Base-by-base conservation (phyloP, 2,797 vertebrate genomes). In the Eidolon dupreanum region DNA sequence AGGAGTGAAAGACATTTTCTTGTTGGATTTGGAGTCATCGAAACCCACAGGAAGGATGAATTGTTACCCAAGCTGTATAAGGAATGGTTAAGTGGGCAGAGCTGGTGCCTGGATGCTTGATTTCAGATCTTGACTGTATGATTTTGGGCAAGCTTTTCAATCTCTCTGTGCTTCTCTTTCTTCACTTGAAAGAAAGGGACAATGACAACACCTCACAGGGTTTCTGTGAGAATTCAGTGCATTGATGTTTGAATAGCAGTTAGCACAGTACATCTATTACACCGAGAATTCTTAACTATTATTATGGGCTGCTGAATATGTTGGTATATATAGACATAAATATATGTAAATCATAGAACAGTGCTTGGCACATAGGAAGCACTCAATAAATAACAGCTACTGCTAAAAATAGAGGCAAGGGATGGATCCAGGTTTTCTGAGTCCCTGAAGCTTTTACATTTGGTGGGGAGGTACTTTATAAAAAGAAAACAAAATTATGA, bases 401-500 rank as follows among this genome's bases (percentile, higher is more conserved):
- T 31, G 26, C 49, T 57, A 75, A 92, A 92, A 94, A 92, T 74
- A 84, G 71, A 28, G 53, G 77, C 75, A 87, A 36, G 26, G 9
- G 49, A 49, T 86, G 26, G 22, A 43, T 95, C 17, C 36, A 41
- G 55, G 36, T 88, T 94, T 96, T 90, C 13, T 78, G 87, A 87
- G 38, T 68, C 15, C 22, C 57, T 53, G 22, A 71, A 57, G 43
- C 20, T 90, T 77, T 85, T 75, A 59, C 10, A 81, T 26, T 57
- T 61, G 19, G 1, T 33, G 6, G 6, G 5, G 17, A 2, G 11
- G 3, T 13, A n/a, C 24, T 20, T 55, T 83, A 15, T 31, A 61
- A 70, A 86, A 95, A 16, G 15, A 65, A 83, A 92, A 57, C 13
- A 81, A 88, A 92, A 38, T 94, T 85, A 93, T 63, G 15, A n/a